Percentiles rank a stretch among this genome's conserved stretches.
phyloP scores from a whole-genome alignment of 2,797 vertebrate species.

The Argentina silus region DNA sequence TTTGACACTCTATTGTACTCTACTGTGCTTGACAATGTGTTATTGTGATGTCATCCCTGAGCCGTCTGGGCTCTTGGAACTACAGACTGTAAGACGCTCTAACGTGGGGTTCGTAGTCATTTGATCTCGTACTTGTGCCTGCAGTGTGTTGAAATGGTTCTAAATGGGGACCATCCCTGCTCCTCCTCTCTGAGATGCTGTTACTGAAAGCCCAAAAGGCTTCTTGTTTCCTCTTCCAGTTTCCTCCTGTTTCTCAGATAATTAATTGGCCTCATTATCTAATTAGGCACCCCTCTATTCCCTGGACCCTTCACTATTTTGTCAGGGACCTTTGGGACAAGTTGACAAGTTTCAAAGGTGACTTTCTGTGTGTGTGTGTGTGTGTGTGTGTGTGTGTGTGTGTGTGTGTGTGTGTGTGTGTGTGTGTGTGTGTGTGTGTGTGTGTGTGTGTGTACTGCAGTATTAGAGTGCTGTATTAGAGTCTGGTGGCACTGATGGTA shows the following conservation, averaged over 20 bases:
- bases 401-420: conserved; percentile 19
- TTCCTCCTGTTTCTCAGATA: conserved; percentile 16
- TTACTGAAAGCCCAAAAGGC: conserved; percentile 16
- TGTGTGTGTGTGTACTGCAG: not conserved
- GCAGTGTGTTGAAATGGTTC: not conserved
- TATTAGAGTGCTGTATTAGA: too few relatives aligned
- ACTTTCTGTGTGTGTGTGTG: not conserved
- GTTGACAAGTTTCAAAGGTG: conserved; percentile 5
- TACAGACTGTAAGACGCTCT: not conserved
- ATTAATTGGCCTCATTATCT: conserved; percentile 55
- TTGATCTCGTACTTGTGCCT: not conserved
- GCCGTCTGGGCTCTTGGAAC: not conserved
- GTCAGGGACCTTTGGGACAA: conserved; percentile 13
- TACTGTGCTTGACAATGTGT: too few relatives aligned
- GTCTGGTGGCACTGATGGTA: not conserved
- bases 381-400: conserved; percentile 16
- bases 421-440: conserved; percentile 6
- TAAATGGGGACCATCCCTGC: not conserved
- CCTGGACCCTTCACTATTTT: conserved; percentile 11
- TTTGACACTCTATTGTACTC: too few relatives aligned
- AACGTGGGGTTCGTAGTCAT: not conserved
- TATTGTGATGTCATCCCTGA: too few relatives aligned
- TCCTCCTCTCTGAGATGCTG: conserved; percentile 3
- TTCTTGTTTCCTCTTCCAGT: conserved; percentile 12
- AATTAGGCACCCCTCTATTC: conserved; percentile 21